phyloP scores from a whole-genome alignment of 1,140 invertebrate species.

The Heliconius nattereri region DNA sequence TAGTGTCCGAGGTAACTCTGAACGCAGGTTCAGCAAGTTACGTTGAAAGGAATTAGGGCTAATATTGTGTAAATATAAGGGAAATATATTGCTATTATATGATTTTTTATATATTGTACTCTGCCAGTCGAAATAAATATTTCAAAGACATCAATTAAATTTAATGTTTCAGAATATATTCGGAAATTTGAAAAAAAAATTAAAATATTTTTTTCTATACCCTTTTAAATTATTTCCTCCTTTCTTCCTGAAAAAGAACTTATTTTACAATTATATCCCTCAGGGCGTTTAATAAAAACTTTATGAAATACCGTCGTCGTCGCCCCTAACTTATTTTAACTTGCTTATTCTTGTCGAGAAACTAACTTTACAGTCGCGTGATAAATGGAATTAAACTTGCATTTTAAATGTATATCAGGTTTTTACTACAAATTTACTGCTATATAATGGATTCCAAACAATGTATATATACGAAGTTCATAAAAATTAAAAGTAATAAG shows the following conservation, averaged over 20 bases:
- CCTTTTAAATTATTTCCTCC: background rate
- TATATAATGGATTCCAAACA: background rate
- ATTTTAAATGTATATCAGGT: background rate
- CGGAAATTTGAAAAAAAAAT: background rate
- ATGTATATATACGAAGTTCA: background rate
- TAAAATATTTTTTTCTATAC: background rate
- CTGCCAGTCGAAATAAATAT: no score
- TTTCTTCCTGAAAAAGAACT: background rate
- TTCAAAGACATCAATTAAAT: no score
- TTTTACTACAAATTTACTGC: background rate
- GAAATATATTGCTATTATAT: no score
- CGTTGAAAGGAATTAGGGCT: no score
- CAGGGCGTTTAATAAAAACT: background rate
- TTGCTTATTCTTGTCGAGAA: constrained; percentile 1
- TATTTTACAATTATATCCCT: background rate
- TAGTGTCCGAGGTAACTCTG: no score
- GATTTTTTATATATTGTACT: no score
- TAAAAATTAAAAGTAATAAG: no score
- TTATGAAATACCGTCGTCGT: background rate
- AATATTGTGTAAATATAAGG: no score
- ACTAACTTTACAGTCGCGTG: constrained; percentile 1
- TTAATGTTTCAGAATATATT: no score
- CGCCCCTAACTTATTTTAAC: background rate
- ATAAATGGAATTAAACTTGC: constrained; percentile 1
- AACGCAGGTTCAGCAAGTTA: no score